These are phyloP conservation scores for Spatulosminthurus flaviceps DNA, from an alignment of 2,888 invertebrate genomes.

Conservation along the genomic window DNA sequence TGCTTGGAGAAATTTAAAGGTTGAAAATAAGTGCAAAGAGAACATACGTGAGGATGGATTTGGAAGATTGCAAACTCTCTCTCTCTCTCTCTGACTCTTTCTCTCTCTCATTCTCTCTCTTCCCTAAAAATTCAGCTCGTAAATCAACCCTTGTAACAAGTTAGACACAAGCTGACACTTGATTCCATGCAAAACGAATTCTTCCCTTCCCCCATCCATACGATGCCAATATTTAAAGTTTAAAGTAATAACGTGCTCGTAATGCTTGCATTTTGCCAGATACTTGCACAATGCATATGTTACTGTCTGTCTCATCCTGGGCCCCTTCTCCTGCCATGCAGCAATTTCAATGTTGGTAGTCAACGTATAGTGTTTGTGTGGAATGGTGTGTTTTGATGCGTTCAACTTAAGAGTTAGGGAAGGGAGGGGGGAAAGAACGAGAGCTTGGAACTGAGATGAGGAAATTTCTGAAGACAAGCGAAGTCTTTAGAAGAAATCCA, in stretches of 20 bases:
- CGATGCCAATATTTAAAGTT: constrained; percentile 57
- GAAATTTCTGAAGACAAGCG: constrained; percentile 6
- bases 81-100: constrained; percentile 24
- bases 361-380: not conserved
- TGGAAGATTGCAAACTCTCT: constrained; percentile 40
- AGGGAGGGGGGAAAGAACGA: not conserved
- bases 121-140: constrained; percentile 59
- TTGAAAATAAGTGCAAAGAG: constrained; percentile 1
- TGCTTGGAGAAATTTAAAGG: constrained; percentile 16
- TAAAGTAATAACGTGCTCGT: constrained; percentile 44
- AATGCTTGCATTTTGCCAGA: constrained; percentile 37
- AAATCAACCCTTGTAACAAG: constrained; percentile 61
- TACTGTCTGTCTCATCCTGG: constrained; percentile 30
- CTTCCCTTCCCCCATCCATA: constrained; percentile 48
- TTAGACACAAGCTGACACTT: constrained; percentile 61
- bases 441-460: not conserved
- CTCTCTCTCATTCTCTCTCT: constrained; percentile 29
- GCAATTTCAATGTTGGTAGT: constrained; percentile 5
- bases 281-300: constrained; percentile 37
- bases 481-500: constrained; percentile 9
- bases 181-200: constrained; percentile 62
- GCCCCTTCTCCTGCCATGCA: not conserved
- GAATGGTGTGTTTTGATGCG: not conserved
- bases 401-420: not conserved
- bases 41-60: constrained; percentile 6